Percentiles rank a stretch among this genome's conserved stretches.
Evolutionary conservation across 2,113 vertebrate species (phyloP).

Genomic region (Cyanocitta stelleri): DNA sequence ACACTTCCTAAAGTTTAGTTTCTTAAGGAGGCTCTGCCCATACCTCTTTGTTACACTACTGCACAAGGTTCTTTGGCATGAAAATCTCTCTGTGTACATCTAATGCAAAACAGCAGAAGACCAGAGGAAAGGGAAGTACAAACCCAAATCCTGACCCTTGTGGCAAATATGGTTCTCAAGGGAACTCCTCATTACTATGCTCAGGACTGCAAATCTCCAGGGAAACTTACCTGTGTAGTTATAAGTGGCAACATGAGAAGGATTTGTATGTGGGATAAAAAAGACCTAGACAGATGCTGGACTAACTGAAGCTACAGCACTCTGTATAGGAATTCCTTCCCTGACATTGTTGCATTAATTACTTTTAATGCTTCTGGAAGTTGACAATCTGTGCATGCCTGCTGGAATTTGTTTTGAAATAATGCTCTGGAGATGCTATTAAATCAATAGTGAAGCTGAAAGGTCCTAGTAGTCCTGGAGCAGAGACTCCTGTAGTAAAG

Average conservation of each 20-base stretch:
- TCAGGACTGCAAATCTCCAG: not conserved
- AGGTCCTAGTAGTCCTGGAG: not conserved
- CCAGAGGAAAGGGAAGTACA: not conserved
- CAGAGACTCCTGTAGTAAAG: not conserved
- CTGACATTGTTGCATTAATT: not conserved
- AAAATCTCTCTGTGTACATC: not conserved
- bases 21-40: not conserved
- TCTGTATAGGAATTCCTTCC: not conserved
- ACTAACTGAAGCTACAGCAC: not conserved
- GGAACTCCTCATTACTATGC: not conserved
- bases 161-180: not conserved
- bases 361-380: not conserved
- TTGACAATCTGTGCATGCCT: not conserved
- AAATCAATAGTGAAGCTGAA: not conserved
- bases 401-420: not conserved
- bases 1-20: not conserved
- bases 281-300: not conserved
- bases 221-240: not conserved
- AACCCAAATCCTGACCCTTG: not conserved
- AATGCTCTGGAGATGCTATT: not conserved
- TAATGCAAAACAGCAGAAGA: not conserved
- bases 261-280: not conserved
- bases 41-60: not conserved
- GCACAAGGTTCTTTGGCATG: not conserved
- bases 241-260: not conserved